Base-by-base conservation (phyloP, 2,113 vertebrate genomes). In the Hassar affinis region DNA sequence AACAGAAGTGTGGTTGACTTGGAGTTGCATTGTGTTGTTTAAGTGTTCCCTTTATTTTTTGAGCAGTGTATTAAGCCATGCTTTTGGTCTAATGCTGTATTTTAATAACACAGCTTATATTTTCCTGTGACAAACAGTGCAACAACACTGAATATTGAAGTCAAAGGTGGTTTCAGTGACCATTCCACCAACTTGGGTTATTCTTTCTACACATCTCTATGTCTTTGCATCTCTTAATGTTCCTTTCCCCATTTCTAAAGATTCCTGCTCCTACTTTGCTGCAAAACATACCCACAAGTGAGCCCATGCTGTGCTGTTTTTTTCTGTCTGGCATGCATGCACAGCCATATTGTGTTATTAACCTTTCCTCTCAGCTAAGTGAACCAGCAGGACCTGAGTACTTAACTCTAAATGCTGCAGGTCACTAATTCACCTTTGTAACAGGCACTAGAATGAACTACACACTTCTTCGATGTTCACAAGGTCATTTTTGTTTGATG, bases 81-180 rank as follows among this genome's bases (percentile, higher is more conserved):
- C 38, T 74, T 17, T 9, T 57, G 68, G 54, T n/a, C 68, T 82
- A 74, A 75, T 61, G 45, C 56, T 82, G 56, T 33, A 75, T 62
- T 69, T 76, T 51, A 61, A 72, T 42, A 82, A 62, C 18, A 30
- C 7, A 22, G 33, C 69, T 42, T 30, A 49, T 12, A 33, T 5
- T 61, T 62, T 49, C 5, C 17, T n/a, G n/a, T 51, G 42, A 75
- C 27, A 38, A 82, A 51, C 18, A 81, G 35, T 81, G 79, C 25
- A 72, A 72, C 4, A 74, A 74, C 42, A 56, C n/a, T 17, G 38
- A 6, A 61, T 49, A 61, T 61, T 74, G 69, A 72, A 18, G 33
- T 51, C 25, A 20, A 49, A 11, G n/a, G 11, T 11, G 38, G 11
- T n/a, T 71, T 71, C 22, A 45, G 11, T 71, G 68, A 47, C 68